A percentile compares a stretch with the other conserved stretches of the same genome.
Evolutionary conservation across 2,113 vertebrate genomes (phyloP).

Genomic region (Syngnathus typhle): DNA sequence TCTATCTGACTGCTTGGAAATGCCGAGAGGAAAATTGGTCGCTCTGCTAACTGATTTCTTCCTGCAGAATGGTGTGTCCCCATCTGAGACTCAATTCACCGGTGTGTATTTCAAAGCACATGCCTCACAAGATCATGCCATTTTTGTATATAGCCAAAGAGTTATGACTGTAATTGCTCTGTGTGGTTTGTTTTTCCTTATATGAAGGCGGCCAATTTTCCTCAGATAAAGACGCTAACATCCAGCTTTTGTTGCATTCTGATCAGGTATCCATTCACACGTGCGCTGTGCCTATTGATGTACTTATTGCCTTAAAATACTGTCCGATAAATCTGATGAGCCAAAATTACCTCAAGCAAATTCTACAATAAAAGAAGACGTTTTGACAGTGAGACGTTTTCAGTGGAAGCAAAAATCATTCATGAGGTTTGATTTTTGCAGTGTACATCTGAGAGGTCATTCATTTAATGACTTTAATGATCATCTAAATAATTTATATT

Average conservation of each 20-base stretch:
- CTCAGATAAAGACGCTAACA: slow-evolving; percentile 5
- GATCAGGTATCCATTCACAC: slow-evolving; percentile 35
- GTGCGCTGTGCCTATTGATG: not conserved
- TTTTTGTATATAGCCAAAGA: not conserved
- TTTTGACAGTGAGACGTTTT: too few relatives aligned
- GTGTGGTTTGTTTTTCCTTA: slow-evolving; percentile 10
- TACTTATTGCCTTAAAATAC: too few relatives aligned
- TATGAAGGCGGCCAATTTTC: fast-evolving
- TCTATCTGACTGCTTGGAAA: not conserved
- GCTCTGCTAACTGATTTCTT: slow-evolving; percentile 10
- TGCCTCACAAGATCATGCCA: not conserved
- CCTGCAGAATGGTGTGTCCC: slow-evolving; percentile 10
- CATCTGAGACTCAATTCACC: slow-evolving; percentile 8
- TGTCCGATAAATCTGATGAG: too few relatives aligned
- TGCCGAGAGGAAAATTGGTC: not conserved
- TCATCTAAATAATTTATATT: not conserved
- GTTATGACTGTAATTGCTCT: not conserved
- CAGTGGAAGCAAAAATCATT: too few relatives aligned
- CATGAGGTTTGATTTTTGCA: too few relatives aligned
- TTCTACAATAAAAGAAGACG: too few relatives aligned
- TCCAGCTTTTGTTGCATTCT: fast-evolving
- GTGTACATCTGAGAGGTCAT: not conserved
- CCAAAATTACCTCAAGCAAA: too few relatives aligned
- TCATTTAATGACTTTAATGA: not conserved
- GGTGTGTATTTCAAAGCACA: slow-evolving; percentile 15